Percentiles rank a stretch among this genome's conserved stretches.
Evolutionary conservation across 2,113 vertebrate species (phyloP).

Genomic region (Merops nubicus): DNA sequence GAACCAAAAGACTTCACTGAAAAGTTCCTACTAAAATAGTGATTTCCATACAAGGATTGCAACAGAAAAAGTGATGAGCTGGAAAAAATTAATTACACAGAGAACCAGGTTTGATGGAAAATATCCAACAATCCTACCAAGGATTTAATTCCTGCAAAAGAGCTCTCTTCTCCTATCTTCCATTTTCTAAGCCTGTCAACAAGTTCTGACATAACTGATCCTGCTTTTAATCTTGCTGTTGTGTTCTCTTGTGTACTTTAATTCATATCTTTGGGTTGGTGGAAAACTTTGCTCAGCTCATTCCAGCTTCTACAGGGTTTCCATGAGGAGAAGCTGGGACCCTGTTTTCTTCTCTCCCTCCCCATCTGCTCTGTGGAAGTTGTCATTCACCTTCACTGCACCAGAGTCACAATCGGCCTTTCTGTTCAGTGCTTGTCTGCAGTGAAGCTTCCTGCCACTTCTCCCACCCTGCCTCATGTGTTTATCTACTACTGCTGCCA

Average conservation of each 20-base stretch:
- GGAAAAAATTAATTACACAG: background rate
- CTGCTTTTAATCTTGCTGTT: background rate
- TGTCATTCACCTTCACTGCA: background rate
- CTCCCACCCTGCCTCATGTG: background rate
- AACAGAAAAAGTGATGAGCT: background rate
- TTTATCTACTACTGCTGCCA: background rate
- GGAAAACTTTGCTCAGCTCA: background rate
- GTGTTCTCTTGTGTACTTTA: background rate
- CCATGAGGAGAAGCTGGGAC: fast-evolving
- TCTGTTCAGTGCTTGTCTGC: background rate
- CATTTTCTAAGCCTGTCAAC: background rate
- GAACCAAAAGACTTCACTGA: background rate
- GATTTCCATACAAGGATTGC: background rate
- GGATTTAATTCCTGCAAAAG: background rate
- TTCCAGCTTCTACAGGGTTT: background rate
- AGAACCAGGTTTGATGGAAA: background rate
- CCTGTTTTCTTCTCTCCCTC: background rate
- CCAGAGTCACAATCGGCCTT: background rate
- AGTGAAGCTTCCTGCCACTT: background rate
- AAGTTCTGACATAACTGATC: background rate
- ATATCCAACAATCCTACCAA: background rate
- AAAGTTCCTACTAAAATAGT: background rate
- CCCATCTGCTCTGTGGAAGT: background rate
- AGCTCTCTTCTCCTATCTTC: background rate
- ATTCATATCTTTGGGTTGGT: background rate